Conservation (phyloP, 2,888 invertebrate species). For the Leucania comma region DNA sequence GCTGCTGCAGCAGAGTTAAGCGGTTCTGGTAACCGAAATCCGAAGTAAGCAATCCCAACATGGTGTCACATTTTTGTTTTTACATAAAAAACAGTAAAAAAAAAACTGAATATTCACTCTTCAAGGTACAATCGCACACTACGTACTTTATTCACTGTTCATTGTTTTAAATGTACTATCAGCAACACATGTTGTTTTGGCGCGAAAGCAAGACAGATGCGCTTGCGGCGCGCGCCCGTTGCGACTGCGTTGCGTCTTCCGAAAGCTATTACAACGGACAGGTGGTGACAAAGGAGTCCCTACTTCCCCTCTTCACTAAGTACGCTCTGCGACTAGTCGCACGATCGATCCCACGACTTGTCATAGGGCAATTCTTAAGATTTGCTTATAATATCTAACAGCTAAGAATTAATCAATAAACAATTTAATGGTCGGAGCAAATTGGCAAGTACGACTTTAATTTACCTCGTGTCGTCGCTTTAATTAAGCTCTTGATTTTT, state of each 20-base stretch:
- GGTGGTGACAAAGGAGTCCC: constrained; percentile 87
- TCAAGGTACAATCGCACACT: constrained; percentile 28
- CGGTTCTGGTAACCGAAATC: constrained; percentile 86
- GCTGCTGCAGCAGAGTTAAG: constrained; percentile 83
- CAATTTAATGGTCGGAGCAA: constrained; percentile 2
- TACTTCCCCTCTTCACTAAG: constrained; percentile 81
- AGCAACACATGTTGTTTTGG: constrained; percentile 78
- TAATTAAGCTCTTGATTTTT: constrained; percentile 9
- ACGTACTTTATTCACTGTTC: constrained; percentile 38
- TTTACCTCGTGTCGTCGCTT: neutral
- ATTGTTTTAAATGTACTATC: constrained; percentile 57
- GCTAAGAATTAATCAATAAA: constrained; percentile 32
- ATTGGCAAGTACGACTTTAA: constrained; percentile 8
- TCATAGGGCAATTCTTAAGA: constrained; percentile 55
- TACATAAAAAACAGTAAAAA: constrained; percentile 35
- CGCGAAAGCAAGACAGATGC: constrained; percentile 86
- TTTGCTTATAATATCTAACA: constrained; percentile 17
- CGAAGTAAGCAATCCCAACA: constrained; percentile 85
- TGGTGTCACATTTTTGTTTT: constrained; percentile 69
- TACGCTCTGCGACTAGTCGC: constrained; percentile 69
- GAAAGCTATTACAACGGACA: constrained; percentile 87
- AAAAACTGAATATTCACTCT: constrained; percentile 29
- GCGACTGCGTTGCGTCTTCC: constrained; percentile 84
- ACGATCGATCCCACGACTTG: constrained; percentile 67
- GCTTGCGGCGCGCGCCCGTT: constrained; percentile 78